Evolutionary conservation across 2,113 vertebrate species (phyloP).

Genomic region (Nibea coibor): DNA sequence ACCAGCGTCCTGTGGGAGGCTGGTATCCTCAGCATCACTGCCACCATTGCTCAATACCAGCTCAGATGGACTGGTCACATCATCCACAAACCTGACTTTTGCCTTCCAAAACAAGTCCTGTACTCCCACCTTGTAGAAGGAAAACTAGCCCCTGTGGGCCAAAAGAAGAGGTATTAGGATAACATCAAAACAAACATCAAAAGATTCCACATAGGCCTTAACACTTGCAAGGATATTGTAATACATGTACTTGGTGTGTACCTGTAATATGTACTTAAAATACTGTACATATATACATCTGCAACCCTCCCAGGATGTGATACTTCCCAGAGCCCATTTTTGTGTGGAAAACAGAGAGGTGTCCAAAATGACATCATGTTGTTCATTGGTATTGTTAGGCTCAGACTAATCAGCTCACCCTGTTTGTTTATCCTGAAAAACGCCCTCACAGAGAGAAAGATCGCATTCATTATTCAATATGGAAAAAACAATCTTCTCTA

Average conservation of each 20-base stretch:
- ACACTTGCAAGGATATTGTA: neutral
- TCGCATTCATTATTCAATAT: slow-evolving; percentile 70
- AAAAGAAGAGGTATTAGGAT: too few species aligned
- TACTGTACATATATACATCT: neutral
- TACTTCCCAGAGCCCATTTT: neutral
- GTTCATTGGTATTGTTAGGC: slow-evolving; percentile 18
- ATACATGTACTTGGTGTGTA: neutral
- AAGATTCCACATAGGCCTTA: too few species aligned
- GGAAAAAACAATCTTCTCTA: slow-evolving; percentile 55
- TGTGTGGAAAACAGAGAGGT: neutral
- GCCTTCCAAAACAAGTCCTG: too few species aligned
- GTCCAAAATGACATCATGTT: neutral
- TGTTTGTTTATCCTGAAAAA: slow-evolving; percentile 37
- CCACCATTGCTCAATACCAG: too few species aligned
- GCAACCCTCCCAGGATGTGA: neutral
- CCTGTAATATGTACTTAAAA: too few species aligned
- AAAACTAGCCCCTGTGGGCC: too few species aligned
- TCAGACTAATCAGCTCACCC: slow-evolving; percentile 17
- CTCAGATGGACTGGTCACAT: too few species aligned
- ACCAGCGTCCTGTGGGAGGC: too few species aligned
- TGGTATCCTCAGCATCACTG: too few species aligned
- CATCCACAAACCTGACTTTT: too few species aligned
- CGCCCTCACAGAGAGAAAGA: slow-evolving; percentile 40
- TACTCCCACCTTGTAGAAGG: too few species aligned
- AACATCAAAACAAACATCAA: too few species aligned